Base-by-base conservation (phyloP, 2,888 invertebrate genomes). In the Hirtodrosophila duncani region DNA sequence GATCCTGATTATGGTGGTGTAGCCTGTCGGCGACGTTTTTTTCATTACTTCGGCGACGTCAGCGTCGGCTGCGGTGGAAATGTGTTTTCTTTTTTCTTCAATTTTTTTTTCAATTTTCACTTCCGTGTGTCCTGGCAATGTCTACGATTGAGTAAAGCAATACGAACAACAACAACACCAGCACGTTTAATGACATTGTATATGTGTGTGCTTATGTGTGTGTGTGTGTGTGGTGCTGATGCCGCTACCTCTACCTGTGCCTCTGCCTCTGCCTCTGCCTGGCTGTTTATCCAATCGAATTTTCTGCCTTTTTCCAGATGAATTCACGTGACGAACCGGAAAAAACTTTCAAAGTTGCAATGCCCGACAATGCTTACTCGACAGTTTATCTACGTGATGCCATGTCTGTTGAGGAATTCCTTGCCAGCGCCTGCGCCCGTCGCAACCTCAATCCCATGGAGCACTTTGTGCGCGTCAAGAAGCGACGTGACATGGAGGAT, bases 331-430 rank as follows among this genome's bases (percentile, higher is more conserved):
- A 95, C 70, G 95, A 96, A 80, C 91, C 92, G 63, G 95, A 96
- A 85, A 95, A 95, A 83, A 92, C 93, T 41, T 94, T 95, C 65
- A 95, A 96, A 88, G 96, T 97, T 81, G 93, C 94, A 39, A 90
- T 97, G 75, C 97, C 96, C 50, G 96, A 96, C 87, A 93, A 91
- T 63, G 91, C 91, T 57, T 91, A 91, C 64, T 95, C 95, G 39
- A 94, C 93, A 46, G 95, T 97, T 65, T 93, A 93, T 83, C 91
- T 97, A 69, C 91, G 95, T 78, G 96, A 97, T 63, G 93, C 93
- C 59, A 97, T 98, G 94, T 94, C 96, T 21, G 97, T 98, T 34
- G 97, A 97, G 86, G 98, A 98, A 88, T 95, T 98, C 87, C 89
- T 98, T 63, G 96, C 95, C 30, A 93, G 93, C 71, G 97, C 97